A percentile compares a stretch with the other conserved stretches of the same genome.
phyloP scores from a whole-genome alignment of 2,888 invertebrate species.

The Miltochrista miniata region DNA sequence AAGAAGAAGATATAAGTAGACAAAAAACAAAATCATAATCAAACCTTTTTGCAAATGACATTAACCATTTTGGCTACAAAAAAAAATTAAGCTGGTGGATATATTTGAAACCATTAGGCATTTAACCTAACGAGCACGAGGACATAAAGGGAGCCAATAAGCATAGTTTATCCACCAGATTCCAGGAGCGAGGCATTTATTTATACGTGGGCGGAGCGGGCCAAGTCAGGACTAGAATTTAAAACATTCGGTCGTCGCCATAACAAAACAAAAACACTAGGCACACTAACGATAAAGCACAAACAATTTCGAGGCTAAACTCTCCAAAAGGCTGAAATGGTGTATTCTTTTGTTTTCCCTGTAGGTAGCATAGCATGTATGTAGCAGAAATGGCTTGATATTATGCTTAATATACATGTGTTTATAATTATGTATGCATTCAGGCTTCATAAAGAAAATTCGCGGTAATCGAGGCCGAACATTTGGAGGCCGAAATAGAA shows the following conservation, averaged over 20 bases:
- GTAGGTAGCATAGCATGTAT: too few species aligned
- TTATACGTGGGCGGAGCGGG: conserved; percentile 33
- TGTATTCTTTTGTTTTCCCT: not conserved
- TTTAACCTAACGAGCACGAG: conserved; percentile 31
- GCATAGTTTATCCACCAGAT: conserved; percentile 44
- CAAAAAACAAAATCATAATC: too few species aligned
- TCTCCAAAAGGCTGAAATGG: conserved; percentile 8
- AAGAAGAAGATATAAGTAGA: too few species aligned
- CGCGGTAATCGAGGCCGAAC: too few species aligned
- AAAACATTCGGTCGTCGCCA: conserved; percentile 25
- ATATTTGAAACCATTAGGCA: not conserved
- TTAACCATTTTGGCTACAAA: too few species aligned
- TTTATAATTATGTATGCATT: too few species aligned
- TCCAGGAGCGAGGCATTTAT: conserved; percentile 35
- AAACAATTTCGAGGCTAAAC: conserved; percentile 20
- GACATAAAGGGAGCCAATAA: conserved; percentile 43
- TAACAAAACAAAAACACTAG: conserved; percentile 33
- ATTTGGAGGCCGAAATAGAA: too few species aligned
- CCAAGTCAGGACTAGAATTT: conserved; percentile 38
- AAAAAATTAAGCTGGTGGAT: too few species aligned
- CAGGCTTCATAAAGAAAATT: too few species aligned
- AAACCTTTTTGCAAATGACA: too few species aligned
- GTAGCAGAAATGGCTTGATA: too few species aligned
- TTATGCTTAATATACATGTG: too few species aligned
- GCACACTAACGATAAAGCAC: conserved; percentile 12